Base-by-base conservation (phyloP, 2,113 vertebrate genomes). In the Amphilophus citrinellus region DNA sequence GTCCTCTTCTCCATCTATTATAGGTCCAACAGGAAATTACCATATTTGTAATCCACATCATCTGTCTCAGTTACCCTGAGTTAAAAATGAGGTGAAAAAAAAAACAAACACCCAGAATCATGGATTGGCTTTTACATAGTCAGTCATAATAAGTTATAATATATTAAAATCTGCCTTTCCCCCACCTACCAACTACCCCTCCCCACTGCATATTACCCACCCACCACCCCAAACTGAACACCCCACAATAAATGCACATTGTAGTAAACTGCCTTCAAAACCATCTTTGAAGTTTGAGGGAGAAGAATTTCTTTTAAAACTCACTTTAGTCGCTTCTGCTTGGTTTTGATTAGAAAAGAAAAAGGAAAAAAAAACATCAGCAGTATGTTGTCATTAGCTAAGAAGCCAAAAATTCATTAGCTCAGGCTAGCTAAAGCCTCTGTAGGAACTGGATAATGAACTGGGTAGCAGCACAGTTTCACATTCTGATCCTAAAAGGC, bases 21-120 rank as follows among this genome's bases (percentile, higher is more conserved):
- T 94, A 95, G 92, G 93, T 95, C 95, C 94, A 86, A 92, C 90
- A 94, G 88, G 92, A 94, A 91, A 91, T 80, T 14, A 83, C 75
- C 88, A 68, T n/a, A 80, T 91, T 89, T 73, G 75, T 91, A 91
- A 92, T 89, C 90, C 88, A 93, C 85, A 76, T 86, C 87, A 80
- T 94, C 91, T 88, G 89, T 93, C 94, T 96, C 95, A 96, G 95
- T 92, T 89, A 93, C 95, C 95, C 95, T 96, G 95, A 96, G 95
- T 95, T 94, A 76, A 93, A 93, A 94, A 94, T 83, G 89, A 92
- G 88, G n/a, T n/a, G n/a, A n/a, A n/a, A n/a, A n/a, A n/a, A 27
- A 2, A 27, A 27, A 22, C 22, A 61, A 90, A 89, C 66, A 92
- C 81, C 87, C 85, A 89, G 88, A 96, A 91, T 93, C 75, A 91